phyloP scores from a whole-genome alignment of 2,113 vertebrate genomes.

The Gadus macrocephalus region DNA sequence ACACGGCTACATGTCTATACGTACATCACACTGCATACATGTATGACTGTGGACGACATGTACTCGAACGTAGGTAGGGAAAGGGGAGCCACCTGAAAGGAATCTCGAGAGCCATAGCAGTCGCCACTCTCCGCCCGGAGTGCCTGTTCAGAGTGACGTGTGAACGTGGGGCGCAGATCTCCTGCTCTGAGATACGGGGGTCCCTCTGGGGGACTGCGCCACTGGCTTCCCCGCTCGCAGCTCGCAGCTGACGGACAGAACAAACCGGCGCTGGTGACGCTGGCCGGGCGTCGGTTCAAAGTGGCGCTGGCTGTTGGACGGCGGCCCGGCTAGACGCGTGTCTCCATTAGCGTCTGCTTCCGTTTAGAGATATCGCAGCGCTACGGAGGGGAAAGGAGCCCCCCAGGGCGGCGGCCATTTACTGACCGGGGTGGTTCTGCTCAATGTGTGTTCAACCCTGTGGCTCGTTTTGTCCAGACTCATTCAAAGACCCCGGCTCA shows the following conservation, averaged over 20 bases:
- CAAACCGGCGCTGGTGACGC: slow-evolving; percentile 33
- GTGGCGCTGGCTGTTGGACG: slow-evolving; percentile 24
- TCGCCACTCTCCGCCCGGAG: not conserved
- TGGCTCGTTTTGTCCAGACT: slow-evolving; percentile 4
- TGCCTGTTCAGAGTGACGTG: slow-evolving; percentile 38
- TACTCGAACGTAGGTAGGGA: not conserved
- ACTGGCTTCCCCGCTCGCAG: slow-evolving; percentile 9
- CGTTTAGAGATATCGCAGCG: slow-evolving; percentile 19
- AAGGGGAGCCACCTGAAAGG: slow-evolving; percentile 5
- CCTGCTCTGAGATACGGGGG: slow-evolving; percentile 42
- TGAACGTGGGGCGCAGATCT: slow-evolving; percentile 31
- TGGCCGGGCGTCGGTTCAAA: slow-evolving; percentile 27
- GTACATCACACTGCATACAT: too few species aligned
- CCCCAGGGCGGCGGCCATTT: not conserved
- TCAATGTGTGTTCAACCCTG: not conserved
- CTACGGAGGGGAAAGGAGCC: slow-evolving; percentile 10
- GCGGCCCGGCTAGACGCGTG: slow-evolving; percentile 28
- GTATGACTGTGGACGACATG: not conserved
- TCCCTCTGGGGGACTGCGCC: slow-evolving; percentile 36
- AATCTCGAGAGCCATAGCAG: slow-evolving; percentile 19
- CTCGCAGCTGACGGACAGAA: slow-evolving; percentile 36
- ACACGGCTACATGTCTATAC: too few species aligned
- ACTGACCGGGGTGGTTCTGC: slow-evolving; percentile 8
- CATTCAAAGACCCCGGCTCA: not conserved
- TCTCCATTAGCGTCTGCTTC: slow-evolving; percentile 27